A percentile compares a stretch with the other conserved stretches of the same genome.
Conservation (phyloP, 1,140 invertebrate genomes). For the Chionoecetes opilio region DNA sequence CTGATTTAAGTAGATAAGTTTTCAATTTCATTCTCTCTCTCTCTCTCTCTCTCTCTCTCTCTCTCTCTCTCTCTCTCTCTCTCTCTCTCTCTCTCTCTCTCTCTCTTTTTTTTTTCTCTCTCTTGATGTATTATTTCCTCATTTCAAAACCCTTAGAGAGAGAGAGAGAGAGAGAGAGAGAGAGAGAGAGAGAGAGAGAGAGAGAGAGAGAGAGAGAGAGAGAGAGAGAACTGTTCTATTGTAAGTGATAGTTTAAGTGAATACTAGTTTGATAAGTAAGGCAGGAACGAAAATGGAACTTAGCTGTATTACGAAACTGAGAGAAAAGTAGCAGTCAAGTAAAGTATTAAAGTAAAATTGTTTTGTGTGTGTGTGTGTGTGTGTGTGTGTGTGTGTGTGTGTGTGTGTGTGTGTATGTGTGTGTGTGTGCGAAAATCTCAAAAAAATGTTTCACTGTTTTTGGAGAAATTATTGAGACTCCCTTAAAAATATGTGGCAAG, state of each 20-base stretch:
- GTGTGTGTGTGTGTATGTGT: slow-evolving; percentile 38
- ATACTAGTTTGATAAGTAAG: neutral
- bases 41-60: slow-evolving; percentile 62
- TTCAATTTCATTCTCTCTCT: slow-evolving; percentile 39
- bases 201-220: neutral
- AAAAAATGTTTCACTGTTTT: too few species aligned
- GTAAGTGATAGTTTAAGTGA: neutral
- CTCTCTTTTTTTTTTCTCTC: slow-evolving; percentile 47
- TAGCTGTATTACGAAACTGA: neutral
- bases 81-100: slow-evolving; percentile 64
- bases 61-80: slow-evolving; percentile 59
- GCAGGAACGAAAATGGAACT: neutral
- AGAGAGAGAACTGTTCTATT: neutral
- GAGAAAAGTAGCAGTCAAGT: neutral
- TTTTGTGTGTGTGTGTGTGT: slow-evolving; percentile 10
- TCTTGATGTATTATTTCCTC: neutral
- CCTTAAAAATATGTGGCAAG: too few species aligned
- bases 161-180: neutral
- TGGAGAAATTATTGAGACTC: too few species aligned
- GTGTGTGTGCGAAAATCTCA: neutral
- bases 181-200: neutral
- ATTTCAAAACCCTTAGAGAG: neutral
- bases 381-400: slow-evolving; percentile 44
- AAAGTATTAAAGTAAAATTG: neutral
- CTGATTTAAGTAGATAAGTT: too few species aligned